Evolutionary conservation across 2,888 invertebrate genomes (phyloP).

Genomic region (Pterostichus madidus): DNA sequence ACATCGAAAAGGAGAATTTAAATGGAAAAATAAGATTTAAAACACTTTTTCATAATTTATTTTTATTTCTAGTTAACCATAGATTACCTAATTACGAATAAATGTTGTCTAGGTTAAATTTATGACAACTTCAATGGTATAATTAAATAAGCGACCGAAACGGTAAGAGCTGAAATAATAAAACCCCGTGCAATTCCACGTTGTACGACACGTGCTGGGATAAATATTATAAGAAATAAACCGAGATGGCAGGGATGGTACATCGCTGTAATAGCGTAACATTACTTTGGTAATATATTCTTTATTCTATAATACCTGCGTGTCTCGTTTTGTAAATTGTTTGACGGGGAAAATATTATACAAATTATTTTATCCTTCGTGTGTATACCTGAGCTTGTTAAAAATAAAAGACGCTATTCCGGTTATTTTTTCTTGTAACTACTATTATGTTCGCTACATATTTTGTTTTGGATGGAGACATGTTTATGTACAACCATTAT

Average conservation of each 20-base stretch:
- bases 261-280: conserved; percentile 39
- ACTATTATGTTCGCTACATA: not conserved
- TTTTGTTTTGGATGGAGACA: not conserved
- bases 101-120: no score
- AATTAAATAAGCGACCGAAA: not conserved
- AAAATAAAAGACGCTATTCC: conserved; percentile 9
- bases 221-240: conserved; percentile 57
- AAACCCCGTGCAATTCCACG: not conserved
- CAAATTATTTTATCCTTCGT: conserved; percentile 40
- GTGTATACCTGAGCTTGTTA: conserved; percentile 30
- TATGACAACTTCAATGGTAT: no score
- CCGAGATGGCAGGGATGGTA: conserved; percentile 44
- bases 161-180: not conserved
- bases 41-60: no score
- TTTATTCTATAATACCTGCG: conserved; percentile 57
- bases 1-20: no score
- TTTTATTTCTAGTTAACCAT: no score
- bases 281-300: conserved; percentile 54
- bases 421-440: conserved; percentile 27
- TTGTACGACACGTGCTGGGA: not conserved
- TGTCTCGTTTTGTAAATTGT: conserved; percentile 41
- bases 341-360: conserved; percentile 42
- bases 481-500: not conserved
- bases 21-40: no score
- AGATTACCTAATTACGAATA: no score